Percentiles rank a stretch among this genome's conserved stretches.
Conservation (phyloP, 2,888 invertebrate species). For the Eilema griseolum region DNA sequence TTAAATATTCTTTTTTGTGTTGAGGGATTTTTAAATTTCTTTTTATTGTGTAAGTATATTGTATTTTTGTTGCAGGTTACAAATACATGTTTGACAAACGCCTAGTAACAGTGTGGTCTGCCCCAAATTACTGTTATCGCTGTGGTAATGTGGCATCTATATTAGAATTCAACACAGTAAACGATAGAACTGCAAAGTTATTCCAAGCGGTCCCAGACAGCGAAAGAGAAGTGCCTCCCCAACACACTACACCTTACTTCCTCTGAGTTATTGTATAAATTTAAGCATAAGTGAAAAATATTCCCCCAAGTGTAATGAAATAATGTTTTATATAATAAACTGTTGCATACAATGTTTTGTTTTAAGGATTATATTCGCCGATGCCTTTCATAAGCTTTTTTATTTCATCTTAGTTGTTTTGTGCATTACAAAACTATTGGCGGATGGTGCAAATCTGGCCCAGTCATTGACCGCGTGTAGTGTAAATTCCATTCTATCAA, state of each 20-base stretch:
- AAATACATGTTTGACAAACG: conserved; percentile 99
- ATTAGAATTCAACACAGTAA: conserved; percentile 93
- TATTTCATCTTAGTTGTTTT: background rate
- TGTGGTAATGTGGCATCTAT: conserved; percentile 99
- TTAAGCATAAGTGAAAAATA: conserved; percentile 62
- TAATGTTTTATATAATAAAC: conserved; percentile 74
- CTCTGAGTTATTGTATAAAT: conserved; percentile 87
- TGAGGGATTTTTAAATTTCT: too few species aligned
- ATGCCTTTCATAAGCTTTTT: conserved; percentile 7
- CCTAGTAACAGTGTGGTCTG: conserved; percentile 99
- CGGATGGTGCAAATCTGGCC: background rate
- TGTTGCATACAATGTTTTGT: conserved; percentile 62
- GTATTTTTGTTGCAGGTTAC: conserved; percentile 89
- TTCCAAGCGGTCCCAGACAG: conserved; percentile 98
- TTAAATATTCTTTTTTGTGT: too few species aligned
- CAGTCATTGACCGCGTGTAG: background rate
- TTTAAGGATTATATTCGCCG: conserved; percentile 7
- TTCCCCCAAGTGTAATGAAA: conserved; percentile 65
- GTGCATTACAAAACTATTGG: background rate
- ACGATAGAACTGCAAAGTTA: conserved; percentile 93
- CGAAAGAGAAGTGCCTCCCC: conserved; percentile 96
- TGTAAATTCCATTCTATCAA: too few species aligned
- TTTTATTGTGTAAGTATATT: background rate
- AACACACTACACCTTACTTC: conserved; percentile 98
- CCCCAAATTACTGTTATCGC: conserved; percentile 99